Evolutionary conservation across 2,113 vertebrate genomes (phyloP).

Genomic region (Macaca nemestrina): DNA sequence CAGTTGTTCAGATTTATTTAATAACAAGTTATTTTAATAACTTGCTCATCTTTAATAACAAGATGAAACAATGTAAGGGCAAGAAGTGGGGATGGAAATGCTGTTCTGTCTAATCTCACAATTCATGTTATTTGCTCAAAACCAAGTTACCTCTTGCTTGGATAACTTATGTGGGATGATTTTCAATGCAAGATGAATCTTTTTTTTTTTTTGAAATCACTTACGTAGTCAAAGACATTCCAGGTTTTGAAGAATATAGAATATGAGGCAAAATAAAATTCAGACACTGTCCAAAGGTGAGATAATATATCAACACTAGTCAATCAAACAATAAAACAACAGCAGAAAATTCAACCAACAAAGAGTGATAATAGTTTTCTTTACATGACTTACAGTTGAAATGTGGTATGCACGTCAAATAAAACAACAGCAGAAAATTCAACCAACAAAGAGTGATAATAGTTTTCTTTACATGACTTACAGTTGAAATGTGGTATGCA

Average conservation of each 20-base stretch:
- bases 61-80: no score
- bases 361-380: not conserved
- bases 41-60: no score
- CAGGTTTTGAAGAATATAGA: not conserved
- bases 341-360: not conserved
- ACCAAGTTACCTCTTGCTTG: not conserved
- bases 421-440: not conserved
- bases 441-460: not conserved
- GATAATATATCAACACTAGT: not conserved
- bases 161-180: not conserved
- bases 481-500: not conserved
- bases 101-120: not conserved
- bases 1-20: not conserved
- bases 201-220: not conserved
- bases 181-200: not conserved
- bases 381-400: not conserved
- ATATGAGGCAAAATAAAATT: not conserved
- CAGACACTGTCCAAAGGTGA: not conserved
- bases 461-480: not conserved
- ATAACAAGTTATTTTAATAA: not conserved
- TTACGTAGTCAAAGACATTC: not conserved
- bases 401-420: not conserved
- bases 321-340: not conserved
- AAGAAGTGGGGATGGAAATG: not conserved
- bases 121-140: not conserved